phyloP scores from a whole-genome alignment of 2,888 invertebrate genomes.

The Ariolimax columbianus region DNA sequence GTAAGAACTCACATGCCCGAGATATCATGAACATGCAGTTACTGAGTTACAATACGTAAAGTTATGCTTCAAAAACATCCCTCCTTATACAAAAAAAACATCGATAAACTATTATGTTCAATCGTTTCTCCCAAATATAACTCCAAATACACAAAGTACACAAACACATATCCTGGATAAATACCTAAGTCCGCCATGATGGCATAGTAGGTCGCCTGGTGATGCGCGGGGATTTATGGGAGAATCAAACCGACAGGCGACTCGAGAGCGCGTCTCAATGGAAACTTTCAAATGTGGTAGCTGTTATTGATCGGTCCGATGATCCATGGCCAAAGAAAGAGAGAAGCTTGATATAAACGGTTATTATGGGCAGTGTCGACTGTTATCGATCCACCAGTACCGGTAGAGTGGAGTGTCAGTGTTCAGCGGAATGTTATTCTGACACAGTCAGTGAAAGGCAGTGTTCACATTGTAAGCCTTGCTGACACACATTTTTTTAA shows the following conservation, averaged over 20 bases:
- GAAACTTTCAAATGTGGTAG: constrained; percentile 10
- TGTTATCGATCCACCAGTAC: constrained; percentile 15
- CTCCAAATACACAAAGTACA: neutral
- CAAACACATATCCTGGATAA: neutral
- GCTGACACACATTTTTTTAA: too few relatives aligned
- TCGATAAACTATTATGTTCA: too few relatives aligned
- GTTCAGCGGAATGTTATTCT: neutral
- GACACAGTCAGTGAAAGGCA: too few relatives aligned
- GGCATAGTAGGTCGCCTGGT: constrained; percentile 51
- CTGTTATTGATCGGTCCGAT: neutral
- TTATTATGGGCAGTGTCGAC: neutral
- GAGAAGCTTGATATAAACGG: neutral
- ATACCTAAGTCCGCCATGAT: constrained; percentile 44
- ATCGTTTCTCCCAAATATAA: too few relatives aligned
- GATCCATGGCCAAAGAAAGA: neutral
- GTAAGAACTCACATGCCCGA: too few relatives aligned
- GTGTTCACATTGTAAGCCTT: too few relatives aligned
- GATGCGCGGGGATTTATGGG: constrained; percentile 45
- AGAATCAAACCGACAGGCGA: neutral
- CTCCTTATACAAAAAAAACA: too few relatives aligned
- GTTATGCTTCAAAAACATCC: too few relatives aligned
- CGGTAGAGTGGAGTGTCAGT: neutral
- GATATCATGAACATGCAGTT: too few relatives aligned
- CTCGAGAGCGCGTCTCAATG: constrained; percentile 3
- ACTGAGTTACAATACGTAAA: too few relatives aligned